Percentiles rank a stretch among this genome's conserved stretches.
phyloP scores from a whole-genome alignment of 1,140 invertebrate genomes.

The Metopolophium dirhodum region DNA sequence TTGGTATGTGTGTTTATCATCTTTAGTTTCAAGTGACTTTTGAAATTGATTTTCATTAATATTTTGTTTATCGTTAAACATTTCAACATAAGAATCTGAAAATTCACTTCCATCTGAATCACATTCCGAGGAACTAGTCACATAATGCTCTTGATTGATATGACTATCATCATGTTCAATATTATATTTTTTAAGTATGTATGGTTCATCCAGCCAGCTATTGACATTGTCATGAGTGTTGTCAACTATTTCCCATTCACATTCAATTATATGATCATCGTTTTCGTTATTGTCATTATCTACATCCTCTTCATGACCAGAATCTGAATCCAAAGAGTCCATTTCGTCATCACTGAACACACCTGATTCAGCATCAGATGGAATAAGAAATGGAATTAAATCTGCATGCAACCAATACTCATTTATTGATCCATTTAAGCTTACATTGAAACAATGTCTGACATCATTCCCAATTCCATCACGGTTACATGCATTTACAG shows the following conservation, averaged over 20 bases:
- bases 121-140: conserved; percentile 26
- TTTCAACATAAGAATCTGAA: not conserved
- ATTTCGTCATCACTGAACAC: conserved; percentile 30
- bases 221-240: not conserved
- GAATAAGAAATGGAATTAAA: conserved; percentile 21
- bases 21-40: not conserved
- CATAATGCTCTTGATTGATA: not conserved
- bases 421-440: not conserved
- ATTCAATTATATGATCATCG: not conserved
- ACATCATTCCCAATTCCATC: not conserved
- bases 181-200: conserved; percentile 14
- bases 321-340: not conserved
- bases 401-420: conserved; percentile 49
- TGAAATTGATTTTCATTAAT: not conserved
- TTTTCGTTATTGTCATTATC: not conserved
- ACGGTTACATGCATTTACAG: not conserved
- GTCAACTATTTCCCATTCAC: conserved; percentile 34
- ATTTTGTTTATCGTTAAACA: not conserved
- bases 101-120: conserved; percentile 17
- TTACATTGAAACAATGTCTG: conserved; percentile 46
- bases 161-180: conserved; percentile 14
- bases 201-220: conserved; percentile 11
- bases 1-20: not conserved
- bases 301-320: not conserved
- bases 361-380: conserved; percentile 40